Conservation (phyloP, 2,797 vertebrate species). For the Protosalanx chinensis region DNA sequence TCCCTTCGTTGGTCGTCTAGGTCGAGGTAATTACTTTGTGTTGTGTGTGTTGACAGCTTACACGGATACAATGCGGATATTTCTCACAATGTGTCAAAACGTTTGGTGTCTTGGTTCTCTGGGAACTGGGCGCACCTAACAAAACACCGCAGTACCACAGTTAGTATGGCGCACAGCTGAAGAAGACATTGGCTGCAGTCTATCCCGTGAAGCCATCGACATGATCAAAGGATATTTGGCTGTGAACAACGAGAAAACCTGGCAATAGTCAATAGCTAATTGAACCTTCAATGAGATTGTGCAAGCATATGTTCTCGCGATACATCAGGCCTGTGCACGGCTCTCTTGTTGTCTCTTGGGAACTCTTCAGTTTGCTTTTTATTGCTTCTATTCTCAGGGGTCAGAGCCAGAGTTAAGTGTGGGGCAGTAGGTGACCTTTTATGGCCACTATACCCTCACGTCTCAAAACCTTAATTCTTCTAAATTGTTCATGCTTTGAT, state of each 20-base stretch:
- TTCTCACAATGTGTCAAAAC: constrained; percentile 79
- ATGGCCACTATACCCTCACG: constrained; percentile 59
- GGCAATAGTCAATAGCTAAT: constrained; percentile 44
- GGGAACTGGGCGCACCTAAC: constrained; percentile 85
- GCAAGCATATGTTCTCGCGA: constrained; percentile 58
- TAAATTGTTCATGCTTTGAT: constrained; percentile 49
- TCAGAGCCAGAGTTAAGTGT: constrained; percentile 77
- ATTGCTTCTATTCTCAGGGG: constrained; percentile 57
- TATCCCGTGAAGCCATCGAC: constrained; percentile 68
- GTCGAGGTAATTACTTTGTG: constrained; percentile 46
- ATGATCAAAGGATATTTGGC: constrained; percentile 81
- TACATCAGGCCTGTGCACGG: not conserved
- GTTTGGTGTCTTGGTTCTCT: constrained; percentile 72
- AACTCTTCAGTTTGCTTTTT: constrained; percentile 40
- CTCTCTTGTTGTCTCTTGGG: constrained; percentile 54
- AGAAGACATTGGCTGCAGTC: constrained; percentile 85
- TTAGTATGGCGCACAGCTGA: constrained; percentile 86
- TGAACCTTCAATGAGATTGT: constrained; percentile 47
- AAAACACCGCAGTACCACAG: constrained; percentile 83
- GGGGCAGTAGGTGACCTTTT: constrained; percentile 66
- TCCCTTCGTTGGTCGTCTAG: constrained; percentile 16
- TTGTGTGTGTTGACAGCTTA: constrained; percentile 64
- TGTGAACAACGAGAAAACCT: constrained; percentile 78
- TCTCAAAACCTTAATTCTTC: constrained; percentile 67
- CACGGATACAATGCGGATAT: constrained; percentile 73